These are phyloP conservation scores for Tursiops truncatus DNA, from an alignment of 2,113 vertebrate species.

Conservation along the genomic window DNA sequence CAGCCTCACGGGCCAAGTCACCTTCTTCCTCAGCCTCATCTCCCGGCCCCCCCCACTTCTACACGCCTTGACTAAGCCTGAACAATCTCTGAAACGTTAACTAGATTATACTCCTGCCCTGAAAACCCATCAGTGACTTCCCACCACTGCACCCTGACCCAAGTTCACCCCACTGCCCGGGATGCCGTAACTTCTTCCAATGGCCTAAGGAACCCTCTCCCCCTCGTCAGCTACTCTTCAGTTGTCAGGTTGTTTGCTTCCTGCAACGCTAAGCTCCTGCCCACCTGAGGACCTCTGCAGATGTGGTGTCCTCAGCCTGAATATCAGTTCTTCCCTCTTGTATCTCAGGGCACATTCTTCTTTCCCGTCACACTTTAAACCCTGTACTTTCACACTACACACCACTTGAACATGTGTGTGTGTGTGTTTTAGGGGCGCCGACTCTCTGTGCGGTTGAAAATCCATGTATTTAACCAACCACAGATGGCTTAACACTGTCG, in stretches of 20 bases:
- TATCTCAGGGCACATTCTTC: not conserved
- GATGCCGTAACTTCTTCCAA: not conserved
- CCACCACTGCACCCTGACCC: too few species aligned
- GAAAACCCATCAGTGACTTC: not conserved
- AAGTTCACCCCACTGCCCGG: not conserved
- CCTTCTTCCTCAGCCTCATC: not conserved
- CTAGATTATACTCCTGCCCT: not conserved
- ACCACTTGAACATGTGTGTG: not conserved
- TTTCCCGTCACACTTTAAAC: not conserved
- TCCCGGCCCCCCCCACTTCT: not conserved
- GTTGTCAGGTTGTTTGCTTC: not conserved
- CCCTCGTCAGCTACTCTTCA: too few species aligned
- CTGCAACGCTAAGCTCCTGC: not conserved
- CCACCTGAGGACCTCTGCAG: not conserved
- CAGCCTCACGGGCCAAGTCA: not conserved
- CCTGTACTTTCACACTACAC: rapidly evolving
- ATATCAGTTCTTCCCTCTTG: not conserved
- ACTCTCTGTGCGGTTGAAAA: not conserved
- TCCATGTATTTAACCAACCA: not conserved
- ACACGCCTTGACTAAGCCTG: rapidly evolving
- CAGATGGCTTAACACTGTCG: not conserved
- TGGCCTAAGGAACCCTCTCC: too few species aligned
- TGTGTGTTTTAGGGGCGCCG: not conserved
- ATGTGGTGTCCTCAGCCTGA: not conserved
- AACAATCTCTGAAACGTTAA: not conserved